These are phyloP conservation scores for Myotis yumanensis DNA, from an alignment of 2,113 vertebrate species.

Conservation along the genomic window DNA sequence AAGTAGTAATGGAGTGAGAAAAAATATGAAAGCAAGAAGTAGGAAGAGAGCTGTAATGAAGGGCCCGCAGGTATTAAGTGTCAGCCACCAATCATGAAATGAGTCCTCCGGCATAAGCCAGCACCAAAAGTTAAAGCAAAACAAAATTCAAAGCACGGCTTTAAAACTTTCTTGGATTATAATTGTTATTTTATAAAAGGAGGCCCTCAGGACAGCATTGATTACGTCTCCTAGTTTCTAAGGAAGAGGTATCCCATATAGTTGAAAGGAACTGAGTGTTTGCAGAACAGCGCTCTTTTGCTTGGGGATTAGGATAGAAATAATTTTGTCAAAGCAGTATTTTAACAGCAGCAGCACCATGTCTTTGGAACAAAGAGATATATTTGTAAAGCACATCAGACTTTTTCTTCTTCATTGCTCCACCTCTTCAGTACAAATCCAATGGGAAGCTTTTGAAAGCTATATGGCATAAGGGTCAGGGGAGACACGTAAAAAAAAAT, in stretches of 20 bases:
- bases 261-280: not conserved
- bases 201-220: not conserved
- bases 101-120: not conserved
- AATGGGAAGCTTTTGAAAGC: conserved; percentile 27
- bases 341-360: not conserved
- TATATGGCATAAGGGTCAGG: not conserved
- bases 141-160: not conserved
- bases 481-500: conserved; percentile 25
- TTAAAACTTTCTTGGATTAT: not conserved
- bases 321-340: not conserved
- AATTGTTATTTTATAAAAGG: not conserved
- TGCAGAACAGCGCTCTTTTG: conserved; percentile 1
- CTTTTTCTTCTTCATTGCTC: not conserved
- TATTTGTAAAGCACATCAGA: not conserved
- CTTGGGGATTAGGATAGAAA: not conserved
- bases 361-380: not conserved
- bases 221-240: not conserved
- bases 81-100: not conserved
- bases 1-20: not conserved
- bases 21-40: not conserved
- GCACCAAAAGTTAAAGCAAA: not conserved
- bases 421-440: conserved; percentile 1
- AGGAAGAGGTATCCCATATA: not conserved
- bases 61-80: not conserved
- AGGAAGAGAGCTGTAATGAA: not conserved